Evolutionary conservation across 2,888 invertebrate genomes (phyloP), one percentile per base, ranked within the genome.

Genomic region (Nomada ruficornis): DNA sequence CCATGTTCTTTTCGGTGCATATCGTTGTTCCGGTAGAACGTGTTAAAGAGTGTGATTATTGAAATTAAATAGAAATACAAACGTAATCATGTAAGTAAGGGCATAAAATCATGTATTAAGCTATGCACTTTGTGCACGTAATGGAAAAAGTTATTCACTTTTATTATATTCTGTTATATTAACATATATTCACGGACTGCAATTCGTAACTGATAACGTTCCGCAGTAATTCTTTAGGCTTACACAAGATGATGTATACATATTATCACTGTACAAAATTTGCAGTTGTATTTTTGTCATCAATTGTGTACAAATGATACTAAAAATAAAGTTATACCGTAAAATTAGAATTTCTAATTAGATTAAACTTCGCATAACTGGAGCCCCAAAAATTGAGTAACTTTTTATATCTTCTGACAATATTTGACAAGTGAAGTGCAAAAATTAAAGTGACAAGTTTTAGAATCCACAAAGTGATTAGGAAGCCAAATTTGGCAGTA

Each of bases 21-120:
- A 88, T 90, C 92, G 90, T 89, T 89, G 89, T 83, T 73, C 82
- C 73, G 82, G 75, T 89, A 91, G 89, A 93, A 93, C 93, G 93
- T 93, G 93, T 91, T 90, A 89, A 81, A 88, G 77, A 86, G 85
- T 36, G 36, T 88, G 89, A 86, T 91, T 91, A 83, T 88, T 87
- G 84, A 88, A 89, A 90, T 90, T 87, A 82, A 89, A 87, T 88
- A 88, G 86, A 91, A 91, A 88, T 90, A 90, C 76, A 47, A 70
- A 87, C 70, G 60, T 59, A 88, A 87, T 88, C 85, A 90, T 59
- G 91, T 91, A 89, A 90, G 90, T 90, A 81, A 10, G n/a, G 0
- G n/a, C 13, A 29, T 55, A 0, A 63, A 68, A 78, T 15, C 42
- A 50, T 47, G 26, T 20, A 42, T 23, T 47, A 57, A 67, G 3